A percentile compares a stretch with the other conserved stretches of the same genome.
These are phyloP conservation scores for Cossypha polioptera DNA, from an alignment of 2,797 vertebrate genomes.

Conservation along the genomic window DNA sequence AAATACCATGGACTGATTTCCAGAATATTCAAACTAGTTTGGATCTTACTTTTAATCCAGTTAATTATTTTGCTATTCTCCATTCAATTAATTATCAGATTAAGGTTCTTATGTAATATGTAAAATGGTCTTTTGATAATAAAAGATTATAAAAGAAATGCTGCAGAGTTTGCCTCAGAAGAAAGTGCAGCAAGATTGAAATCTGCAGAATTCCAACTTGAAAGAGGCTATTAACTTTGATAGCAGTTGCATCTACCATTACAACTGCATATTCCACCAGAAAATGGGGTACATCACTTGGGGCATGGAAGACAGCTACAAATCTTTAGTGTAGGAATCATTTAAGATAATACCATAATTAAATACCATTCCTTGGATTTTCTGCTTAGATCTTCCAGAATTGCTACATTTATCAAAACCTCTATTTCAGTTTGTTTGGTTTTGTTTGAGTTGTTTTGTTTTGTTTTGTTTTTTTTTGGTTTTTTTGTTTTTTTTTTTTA, in stretches of 20 bases:
- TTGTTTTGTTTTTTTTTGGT: not conserved
- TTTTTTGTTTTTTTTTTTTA: not conserved
- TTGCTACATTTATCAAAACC: not conserved
- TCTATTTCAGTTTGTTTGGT: not conserved
- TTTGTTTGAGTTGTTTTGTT: no score
- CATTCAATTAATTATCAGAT: constrained; percentile 30
- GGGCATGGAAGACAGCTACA: not conserved
- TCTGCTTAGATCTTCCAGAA: not conserved
- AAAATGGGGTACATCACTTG: not conserved
- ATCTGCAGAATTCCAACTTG: not conserved
- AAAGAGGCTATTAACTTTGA: not conserved
- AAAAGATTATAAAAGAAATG: not conserved
- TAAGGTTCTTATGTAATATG: not conserved
- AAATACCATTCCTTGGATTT: not conserved
- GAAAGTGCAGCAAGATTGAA: not conserved
- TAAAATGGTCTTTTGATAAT: not conserved
- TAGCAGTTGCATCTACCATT: not conserved
- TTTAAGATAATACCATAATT: not conserved
- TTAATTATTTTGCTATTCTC: constrained; percentile 42
- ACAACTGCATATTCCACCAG: not conserved
- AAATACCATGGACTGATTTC: not conserved
- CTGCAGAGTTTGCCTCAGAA: not conserved
- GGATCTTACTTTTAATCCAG: not conserved
- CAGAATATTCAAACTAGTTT: not conserved
- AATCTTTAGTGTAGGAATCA: not conserved